A percentile compares a stretch with the other conserved stretches of the same genome.
These are phyloP conservation scores for Alectoris magna DNA, from an alignment of 2,797 vertebrate species.

Conservation along the genomic window DNA sequence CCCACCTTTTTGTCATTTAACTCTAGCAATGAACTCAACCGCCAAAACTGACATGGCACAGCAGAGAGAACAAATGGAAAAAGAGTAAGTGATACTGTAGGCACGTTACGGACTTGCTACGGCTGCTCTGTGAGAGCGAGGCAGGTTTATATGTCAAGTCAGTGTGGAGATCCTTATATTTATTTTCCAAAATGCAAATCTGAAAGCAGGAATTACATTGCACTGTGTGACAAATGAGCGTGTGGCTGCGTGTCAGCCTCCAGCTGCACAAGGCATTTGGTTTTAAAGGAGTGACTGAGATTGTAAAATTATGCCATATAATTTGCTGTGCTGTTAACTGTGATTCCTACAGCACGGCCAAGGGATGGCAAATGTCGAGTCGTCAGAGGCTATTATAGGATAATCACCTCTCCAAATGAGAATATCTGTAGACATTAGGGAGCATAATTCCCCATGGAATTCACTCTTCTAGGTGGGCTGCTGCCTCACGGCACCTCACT, in stretches of 20 bases:
- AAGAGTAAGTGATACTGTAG: not conserved
- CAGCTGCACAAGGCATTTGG: not conserved
- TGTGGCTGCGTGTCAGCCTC: not conserved
- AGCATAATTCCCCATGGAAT: not conserved
- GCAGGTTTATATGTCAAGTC: not conserved
- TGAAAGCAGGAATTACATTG: not conserved
- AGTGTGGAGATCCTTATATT: not conserved
- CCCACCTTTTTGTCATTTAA: not conserved
- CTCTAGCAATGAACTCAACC: not conserved
- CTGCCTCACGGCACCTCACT: not conserved
- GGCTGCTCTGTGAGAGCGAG: not conserved
- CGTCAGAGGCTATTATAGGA: not conserved
- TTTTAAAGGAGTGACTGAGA: not conserved
- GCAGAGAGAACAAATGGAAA: not conserved
- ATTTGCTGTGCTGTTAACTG: not conserved
- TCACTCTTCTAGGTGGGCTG: not conserved
- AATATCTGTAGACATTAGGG: not conserved
- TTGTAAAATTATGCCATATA: not conserved
- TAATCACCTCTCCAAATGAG: not conserved
- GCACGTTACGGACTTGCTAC: not conserved
- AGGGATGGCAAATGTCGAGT: not conserved
- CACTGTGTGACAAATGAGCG: not conserved
- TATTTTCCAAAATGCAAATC: not conserved
- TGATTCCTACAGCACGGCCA: not conserved
- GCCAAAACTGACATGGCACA: not conserved